phyloP scores from a whole-genome alignment of 2,888 invertebrate species.

The Thumatha senex region DNA sequence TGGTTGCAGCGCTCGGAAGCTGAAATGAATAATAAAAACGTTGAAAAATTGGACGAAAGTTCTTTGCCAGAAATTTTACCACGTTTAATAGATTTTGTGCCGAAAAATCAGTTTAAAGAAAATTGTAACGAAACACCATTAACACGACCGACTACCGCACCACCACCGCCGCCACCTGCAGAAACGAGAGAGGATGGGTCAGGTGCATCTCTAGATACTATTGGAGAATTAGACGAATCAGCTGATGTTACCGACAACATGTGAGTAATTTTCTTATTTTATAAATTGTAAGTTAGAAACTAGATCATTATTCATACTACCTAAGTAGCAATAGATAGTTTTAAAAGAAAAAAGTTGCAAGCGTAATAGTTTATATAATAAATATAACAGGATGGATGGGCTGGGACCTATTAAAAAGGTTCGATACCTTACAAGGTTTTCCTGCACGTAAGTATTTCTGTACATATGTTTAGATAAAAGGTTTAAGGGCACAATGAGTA shows the following conservation, averaged over 20 bases:
- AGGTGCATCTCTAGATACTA: conserved; percentile 86
- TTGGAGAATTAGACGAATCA: conserved; percentile 87
- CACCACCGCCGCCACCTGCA: conserved; percentile 68
- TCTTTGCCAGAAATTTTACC: conserved; percentile 81
- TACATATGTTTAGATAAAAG: too few relatives aligned
- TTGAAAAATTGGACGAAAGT: conserved; percentile 69
- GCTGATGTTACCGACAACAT: conserved; percentile 68
- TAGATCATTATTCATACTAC: too few relatives aligned
- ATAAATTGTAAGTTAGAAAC: too few relatives aligned
- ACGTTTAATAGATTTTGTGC: conserved; percentile 88
- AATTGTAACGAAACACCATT: conserved; percentile 50
- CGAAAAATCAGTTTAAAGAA: conserved; percentile 82
- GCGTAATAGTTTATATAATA: too few relatives aligned
- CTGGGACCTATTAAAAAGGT: too few relatives aligned
- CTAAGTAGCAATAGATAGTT: too few relatives aligned
- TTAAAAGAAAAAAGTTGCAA: too few relatives aligned
- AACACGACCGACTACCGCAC: conserved; percentile 65
- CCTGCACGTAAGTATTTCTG: too few relatives aligned
- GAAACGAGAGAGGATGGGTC: conserved; percentile 82
- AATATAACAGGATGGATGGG: too few relatives aligned
- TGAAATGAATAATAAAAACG: conserved; percentile 71
- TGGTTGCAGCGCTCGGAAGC: conserved; percentile 78
- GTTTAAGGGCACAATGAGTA: too few relatives aligned
- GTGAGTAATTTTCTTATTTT: conserved; percentile 54
- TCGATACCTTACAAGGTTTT: too few relatives aligned